Evolutionary conservation across 2,888 invertebrate species (phyloP).

Genomic region (Polydesmus complanatus): DNA sequence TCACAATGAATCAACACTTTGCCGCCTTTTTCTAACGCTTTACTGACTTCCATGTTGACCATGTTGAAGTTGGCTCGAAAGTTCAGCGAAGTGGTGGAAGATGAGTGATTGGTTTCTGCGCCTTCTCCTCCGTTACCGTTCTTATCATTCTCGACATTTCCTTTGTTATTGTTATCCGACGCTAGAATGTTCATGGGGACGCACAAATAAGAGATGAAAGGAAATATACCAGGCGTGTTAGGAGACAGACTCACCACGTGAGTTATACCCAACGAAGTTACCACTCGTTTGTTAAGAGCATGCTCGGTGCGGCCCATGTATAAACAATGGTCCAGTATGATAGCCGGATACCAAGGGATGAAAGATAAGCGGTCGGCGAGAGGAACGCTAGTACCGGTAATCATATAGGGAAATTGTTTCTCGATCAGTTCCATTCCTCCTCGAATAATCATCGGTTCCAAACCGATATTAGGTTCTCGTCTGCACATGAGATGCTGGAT

Average conservation of each 20-base stretch:
- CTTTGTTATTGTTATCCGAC: not conserved
- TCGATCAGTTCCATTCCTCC: conserved; percentile 24
- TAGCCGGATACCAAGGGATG: conserved; percentile 26
- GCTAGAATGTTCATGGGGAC: conserved; percentile 19
- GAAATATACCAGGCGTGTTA: conserved; percentile 21
- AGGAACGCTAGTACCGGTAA: conserved; percentile 16
- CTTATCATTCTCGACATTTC: conserved; percentile 15
- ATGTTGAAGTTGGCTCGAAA: conserved; percentile 18
- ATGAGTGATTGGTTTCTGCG: conserved; percentile 16
- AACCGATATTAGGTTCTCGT: conserved; percentile 16
- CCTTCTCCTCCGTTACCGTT: conserved; percentile 16
- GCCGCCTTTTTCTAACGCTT: conserved; percentile 23
- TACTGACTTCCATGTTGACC: conserved; percentile 23
- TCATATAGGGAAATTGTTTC: conserved; percentile 23
- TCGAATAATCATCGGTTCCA: conserved; percentile 22
- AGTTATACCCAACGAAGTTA: conserved; percentile 24
- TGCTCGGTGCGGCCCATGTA: conserved; percentile 28
- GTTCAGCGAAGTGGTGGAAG: conserved; percentile 16
- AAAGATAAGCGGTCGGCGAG: conserved; percentile 17
- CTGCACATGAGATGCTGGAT: conserved; percentile 16
- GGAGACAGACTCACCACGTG: conserved; percentile 26
- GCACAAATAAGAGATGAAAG: conserved; percentile 23
- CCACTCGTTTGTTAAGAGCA: conserved; percentile 24
- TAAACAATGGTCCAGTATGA: conserved; percentile 25
- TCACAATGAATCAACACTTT: conserved; percentile 27